Conservation (phyloP, 2,797 vertebrate genomes). For the Semaprochilodus insignis region DNA sequence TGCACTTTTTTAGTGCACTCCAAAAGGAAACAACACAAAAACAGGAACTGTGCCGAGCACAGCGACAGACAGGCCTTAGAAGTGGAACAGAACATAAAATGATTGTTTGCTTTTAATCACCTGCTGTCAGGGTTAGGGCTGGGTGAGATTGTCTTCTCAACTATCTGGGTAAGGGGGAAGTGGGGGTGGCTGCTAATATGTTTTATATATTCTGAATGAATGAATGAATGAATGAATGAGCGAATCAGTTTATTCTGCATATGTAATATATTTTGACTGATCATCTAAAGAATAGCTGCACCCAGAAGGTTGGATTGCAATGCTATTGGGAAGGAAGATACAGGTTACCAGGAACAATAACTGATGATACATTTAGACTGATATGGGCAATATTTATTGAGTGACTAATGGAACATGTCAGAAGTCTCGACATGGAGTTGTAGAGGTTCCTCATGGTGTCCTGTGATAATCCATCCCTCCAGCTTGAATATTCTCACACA, state of each 20-base stretch:
- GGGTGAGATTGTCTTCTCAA: slow-evolving; percentile 7
- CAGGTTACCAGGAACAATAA: too few relatives aligned
- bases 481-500: too few relatives aligned
- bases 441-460: too few relatives aligned
- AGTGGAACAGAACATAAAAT: slow-evolving; percentile 17
- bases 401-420: too few relatives aligned
- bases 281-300: too few relatives aligned
- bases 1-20: slow-evolving; percentile 44
- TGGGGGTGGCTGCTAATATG: background rate
- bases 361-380: too few relatives aligned
- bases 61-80: slow-evolving; percentile 4
- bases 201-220: background rate
- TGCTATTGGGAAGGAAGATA: too few relatives aligned
- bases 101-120: slow-evolving; percentile 48
- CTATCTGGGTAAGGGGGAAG: background rate
- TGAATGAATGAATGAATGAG: background rate
- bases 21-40: slow-evolving; percentile 25
- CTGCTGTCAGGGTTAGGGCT: slow-evolving; percentile 4
- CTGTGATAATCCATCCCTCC: too few relatives aligned
- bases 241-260: background rate
- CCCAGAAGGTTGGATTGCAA: too few relatives aligned
- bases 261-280: too few relatives aligned
- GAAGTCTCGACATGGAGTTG: too few relatives aligned
- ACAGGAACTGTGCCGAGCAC: background rate
- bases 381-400: too few relatives aligned